phyloP scores from a whole-genome alignment of 2,797 vertebrate species.

The Xenops minutus region DNA sequence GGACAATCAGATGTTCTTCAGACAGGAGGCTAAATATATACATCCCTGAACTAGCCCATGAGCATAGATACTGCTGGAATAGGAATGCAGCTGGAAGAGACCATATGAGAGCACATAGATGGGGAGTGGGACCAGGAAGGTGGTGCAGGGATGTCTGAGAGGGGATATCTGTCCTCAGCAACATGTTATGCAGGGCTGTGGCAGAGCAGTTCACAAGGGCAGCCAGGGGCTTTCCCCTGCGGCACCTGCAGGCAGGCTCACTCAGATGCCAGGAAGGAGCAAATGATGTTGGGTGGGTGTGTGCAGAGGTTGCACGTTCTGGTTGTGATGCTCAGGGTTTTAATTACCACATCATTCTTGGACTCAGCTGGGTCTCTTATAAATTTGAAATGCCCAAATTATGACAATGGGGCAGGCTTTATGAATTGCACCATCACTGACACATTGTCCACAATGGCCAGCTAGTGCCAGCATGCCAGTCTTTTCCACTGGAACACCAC shows the following conservation, averaged over 20 bases:
- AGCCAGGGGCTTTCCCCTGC: neutral
- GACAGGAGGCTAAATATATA: neutral
- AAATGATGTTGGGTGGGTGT: rapidly evolving
- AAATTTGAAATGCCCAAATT: neutral
- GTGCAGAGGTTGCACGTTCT: rapidly evolving
- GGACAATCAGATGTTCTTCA: neutral
- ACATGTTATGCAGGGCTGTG: rapidly evolving
- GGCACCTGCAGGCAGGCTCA: neutral
- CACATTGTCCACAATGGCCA: rapidly evolving
- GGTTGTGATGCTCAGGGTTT: neutral
- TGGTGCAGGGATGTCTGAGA: neutral
- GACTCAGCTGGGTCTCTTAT: neutral
- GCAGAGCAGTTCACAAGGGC: neutral
- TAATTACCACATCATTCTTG: neutral
- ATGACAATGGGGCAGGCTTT: rapidly evolving
- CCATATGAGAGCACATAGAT: rapidly evolving
- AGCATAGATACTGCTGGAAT: neutral
- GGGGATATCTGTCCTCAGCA: rapidly evolving
- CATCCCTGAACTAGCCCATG: rapidly evolving
- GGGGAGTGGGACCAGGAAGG: too few relatives aligned
- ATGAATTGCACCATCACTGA: rapidly evolving
- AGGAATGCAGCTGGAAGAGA: neutral
- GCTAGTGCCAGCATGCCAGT: too few relatives aligned
- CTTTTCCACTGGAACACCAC: neutral
- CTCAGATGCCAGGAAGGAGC: neutral